These are phyloP conservation scores for Mimas tiliae DNA, from an alignment of 2,888 invertebrate species.

Conservation along the genomic window DNA sequence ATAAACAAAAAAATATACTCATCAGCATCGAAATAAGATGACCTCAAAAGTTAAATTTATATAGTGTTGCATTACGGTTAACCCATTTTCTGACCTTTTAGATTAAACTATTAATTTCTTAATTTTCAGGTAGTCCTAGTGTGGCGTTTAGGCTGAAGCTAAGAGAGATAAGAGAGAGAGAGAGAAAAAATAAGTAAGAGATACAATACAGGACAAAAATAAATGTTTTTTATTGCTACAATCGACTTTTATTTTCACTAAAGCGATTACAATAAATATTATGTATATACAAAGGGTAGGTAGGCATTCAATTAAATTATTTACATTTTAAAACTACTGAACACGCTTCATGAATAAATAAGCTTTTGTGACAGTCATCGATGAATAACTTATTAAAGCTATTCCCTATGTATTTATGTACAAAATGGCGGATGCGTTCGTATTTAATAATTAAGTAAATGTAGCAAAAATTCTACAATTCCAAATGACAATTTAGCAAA, in stretches of 20 bases:
- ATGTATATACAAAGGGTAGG: conserved; percentile 50
- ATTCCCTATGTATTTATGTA: conserved; percentile 54
- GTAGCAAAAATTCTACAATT: neutral
- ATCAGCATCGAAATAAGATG: no score
- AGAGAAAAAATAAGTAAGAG: no score
- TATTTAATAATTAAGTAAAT: conserved; percentile 14
- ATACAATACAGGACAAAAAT: conserved; percentile 55
- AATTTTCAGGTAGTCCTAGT: conserved; percentile 21
- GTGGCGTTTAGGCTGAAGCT: conserved; percentile 9
- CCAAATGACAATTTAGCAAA: neutral
- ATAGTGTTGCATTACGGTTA: conserved; percentile 18
- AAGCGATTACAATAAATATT: conserved; percentile 43
- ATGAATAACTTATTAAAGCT: conserved; percentile 71
- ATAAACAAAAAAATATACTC: no score
- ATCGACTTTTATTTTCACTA: conserved; percentile 49
- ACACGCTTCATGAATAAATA: conserved; percentile 55
- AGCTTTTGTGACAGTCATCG: conserved; percentile 49
- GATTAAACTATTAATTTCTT: conserved; percentile 3
- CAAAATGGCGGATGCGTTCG: conserved; percentile 34
- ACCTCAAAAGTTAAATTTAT: no score
- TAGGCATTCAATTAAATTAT: conserved; percentile 33
- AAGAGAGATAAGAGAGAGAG: no score
- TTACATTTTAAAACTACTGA: conserved; percentile 59
- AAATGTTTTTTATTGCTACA: conserved; percentile 81
- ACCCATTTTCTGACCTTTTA: neutral